Percentiles rank a stretch among this genome's conserved stretches.
Evolutionary conservation across 2,113 vertebrate species (phyloP).

Genomic region (Cisticola juncidis): DNA sequence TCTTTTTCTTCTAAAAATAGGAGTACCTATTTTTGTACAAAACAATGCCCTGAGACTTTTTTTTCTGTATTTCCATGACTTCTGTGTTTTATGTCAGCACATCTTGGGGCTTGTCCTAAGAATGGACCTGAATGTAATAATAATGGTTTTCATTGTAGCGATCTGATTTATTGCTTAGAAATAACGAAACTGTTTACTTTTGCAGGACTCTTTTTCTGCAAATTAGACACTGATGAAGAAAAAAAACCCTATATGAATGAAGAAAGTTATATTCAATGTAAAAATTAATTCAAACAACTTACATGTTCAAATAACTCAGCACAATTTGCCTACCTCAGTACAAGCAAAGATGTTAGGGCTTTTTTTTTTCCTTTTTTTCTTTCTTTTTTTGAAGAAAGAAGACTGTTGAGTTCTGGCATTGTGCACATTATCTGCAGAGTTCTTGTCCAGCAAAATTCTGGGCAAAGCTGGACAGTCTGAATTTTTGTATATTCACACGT

Average conservation of each 20-base stretch:
- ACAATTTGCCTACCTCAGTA: background rate
- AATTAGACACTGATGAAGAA: background rate
- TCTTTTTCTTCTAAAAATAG: background rate
- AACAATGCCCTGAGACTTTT: background rate
- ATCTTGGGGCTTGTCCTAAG: background rate
- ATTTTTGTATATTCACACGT: background rate
- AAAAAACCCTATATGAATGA: rapidly evolving
- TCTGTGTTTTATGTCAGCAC: background rate
- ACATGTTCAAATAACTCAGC: background rate
- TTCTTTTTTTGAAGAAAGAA: background rate
- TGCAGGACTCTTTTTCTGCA: background rate
- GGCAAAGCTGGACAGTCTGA: background rate
- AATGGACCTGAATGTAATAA: background rate
- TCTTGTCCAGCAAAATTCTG: background rate
- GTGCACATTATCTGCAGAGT: background rate
- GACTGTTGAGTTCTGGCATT: background rate
- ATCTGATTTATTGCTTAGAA: background rate
- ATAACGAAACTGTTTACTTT: background rate
- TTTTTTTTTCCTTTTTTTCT: no score
- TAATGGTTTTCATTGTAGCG: background rate
- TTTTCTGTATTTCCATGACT: conserved; percentile 5
- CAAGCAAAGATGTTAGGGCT: background rate
- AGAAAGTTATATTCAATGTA: background rate
- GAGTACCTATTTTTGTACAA: background rate
- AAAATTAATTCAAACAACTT: background rate